A percentile compares a stretch with the other conserved stretches of the same genome.
Evolutionary conservation across 2,888 invertebrate genomes (phyloP).

Genomic region (Platynereis dumerilii): DNA sequence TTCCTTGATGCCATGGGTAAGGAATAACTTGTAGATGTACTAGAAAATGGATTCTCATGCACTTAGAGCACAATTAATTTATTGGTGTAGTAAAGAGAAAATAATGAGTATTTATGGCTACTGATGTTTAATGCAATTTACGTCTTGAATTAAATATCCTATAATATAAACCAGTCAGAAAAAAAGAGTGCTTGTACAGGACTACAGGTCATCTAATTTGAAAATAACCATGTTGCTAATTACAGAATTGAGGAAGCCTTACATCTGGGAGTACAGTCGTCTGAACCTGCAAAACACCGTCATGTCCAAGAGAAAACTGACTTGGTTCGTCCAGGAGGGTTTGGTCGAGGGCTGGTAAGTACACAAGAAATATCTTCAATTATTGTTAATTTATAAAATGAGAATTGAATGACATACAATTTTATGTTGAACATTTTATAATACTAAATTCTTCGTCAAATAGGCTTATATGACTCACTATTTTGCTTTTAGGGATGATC

Average conservation of each 20-base stretch:
- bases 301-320: slow-evolving; percentile 93
- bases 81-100: too few species aligned
- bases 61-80: too few species aligned
- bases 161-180: too few species aligned
- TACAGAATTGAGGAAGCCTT: slow-evolving; percentile 76
- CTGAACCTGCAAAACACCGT: slow-evolving; percentile 99
- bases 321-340: slow-evolving; percentile 96
- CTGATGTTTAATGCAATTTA: too few species aligned
- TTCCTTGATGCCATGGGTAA: slow-evolving; percentile 62
- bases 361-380: background rate
- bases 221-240: too few species aligned
- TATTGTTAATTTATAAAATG: background rate
- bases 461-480: background rate
- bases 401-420: background rate
- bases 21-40: slow-evolving; percentile 15
- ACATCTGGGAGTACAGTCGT: slow-evolving; percentile 96
- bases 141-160: too few species aligned
- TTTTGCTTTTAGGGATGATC: slow-evolving; percentile 84
- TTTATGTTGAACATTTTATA: too few species aligned
- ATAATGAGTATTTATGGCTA: too few species aligned
- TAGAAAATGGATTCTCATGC: too few species aligned
- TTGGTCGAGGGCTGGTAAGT: slow-evolving; percentile 93
- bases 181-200: too few species aligned
- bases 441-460: too few species aligned
- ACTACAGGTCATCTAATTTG: too few species aligned